Conservation (phyloP, 2,888 invertebrate genomes). For the Cataglyphis albicans region DNA sequence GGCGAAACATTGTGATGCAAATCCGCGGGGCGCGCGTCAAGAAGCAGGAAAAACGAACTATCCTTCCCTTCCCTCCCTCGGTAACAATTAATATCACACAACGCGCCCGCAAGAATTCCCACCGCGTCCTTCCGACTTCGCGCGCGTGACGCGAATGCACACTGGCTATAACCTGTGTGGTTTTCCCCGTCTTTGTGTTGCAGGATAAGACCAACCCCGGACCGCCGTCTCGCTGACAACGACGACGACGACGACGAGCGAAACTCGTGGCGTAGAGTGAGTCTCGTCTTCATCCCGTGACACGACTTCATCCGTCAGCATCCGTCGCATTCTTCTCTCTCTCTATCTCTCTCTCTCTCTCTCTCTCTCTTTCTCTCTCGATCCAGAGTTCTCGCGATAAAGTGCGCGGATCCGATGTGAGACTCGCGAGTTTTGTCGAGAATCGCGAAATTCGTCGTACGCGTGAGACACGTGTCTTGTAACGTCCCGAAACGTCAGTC, state of each 20-base stretch:
- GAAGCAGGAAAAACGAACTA: constrained; percentile 47
- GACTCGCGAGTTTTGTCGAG: background rate
- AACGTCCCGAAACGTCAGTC: background rate
- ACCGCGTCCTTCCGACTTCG: constrained; percentile 47
- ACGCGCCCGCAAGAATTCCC: constrained; percentile 44
- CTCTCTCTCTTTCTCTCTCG: background rate
- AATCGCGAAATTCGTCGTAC: constrained; percentile 11
- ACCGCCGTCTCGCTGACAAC: constrained; percentile 21
- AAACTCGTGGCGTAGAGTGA: constrained; percentile 21
- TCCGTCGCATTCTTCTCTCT: background rate
- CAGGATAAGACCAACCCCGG: constrained; percentile 59
- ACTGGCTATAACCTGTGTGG: constrained; percentile 37
- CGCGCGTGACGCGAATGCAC: constrained; percentile 45
- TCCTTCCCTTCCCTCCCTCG: background rate
- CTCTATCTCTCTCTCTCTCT: no score
- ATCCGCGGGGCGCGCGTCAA: constrained; percentile 32
- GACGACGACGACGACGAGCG: constrained; percentile 41
- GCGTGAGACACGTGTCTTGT: background rate
- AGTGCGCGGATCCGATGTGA: constrained; percentile 14
- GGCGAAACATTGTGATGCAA: constrained; percentile 48
- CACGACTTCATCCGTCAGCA: constrained; percentile 30
- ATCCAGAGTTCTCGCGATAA: background rate
- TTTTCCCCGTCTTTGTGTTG: constrained; percentile 51
- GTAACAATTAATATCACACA: constrained; percentile 62
- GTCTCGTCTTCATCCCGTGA: constrained; percentile 24